Percentiles rank a stretch among this genome's conserved stretches.
These are phyloP conservation scores for Protomyctophum bolini DNA, from an alignment of 2,113 vertebrate species.

Conservation along the genomic window DNA sequence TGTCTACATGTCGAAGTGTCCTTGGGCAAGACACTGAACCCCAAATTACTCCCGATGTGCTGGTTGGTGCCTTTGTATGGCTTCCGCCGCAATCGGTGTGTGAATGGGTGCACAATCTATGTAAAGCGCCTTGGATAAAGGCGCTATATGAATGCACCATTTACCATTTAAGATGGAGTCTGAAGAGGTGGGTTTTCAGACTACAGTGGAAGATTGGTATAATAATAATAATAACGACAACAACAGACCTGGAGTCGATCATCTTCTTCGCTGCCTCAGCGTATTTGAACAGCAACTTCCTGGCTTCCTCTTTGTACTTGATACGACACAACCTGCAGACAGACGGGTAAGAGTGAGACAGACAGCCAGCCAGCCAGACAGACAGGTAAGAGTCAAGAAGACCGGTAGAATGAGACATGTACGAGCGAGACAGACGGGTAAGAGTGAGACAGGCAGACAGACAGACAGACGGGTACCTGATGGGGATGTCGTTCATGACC, in stretches of 20 bases:
- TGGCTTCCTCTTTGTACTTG: conserved; percentile 97
- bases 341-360: not conserved
- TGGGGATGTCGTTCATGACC: conserved; percentile 99
- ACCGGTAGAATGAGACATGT: not conserved
- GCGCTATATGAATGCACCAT: too few species aligned
- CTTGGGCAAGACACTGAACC: too few species aligned
- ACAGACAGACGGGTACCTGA: conserved; percentile 78
- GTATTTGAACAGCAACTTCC: conserved; percentile 94
- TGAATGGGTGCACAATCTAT: too few species aligned
- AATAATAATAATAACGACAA: not conserved
- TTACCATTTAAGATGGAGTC: too few species aligned
- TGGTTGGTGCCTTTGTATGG: too few species aligned
- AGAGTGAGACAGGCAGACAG: not conserved
- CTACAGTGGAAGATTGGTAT: too few species aligned
- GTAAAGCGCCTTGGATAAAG: too few species aligned
- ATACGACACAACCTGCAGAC: conserved; percentile 92
- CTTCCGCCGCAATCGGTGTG: too few species aligned
- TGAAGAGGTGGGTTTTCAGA: too few species aligned
- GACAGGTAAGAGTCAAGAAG: not conserved
- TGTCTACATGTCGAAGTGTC: too few species aligned
- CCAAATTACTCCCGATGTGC: too few species aligned
- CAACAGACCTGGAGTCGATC: conserved; percentile 92
- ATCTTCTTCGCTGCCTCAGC: conserved; percentile 96
- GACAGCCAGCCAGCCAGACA: not conserved
- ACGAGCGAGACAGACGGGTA: not conserved